Evolutionary conservation across 2,888 invertebrate genomes (phyloP).

Genomic region (Pterobdella sp.): DNA sequence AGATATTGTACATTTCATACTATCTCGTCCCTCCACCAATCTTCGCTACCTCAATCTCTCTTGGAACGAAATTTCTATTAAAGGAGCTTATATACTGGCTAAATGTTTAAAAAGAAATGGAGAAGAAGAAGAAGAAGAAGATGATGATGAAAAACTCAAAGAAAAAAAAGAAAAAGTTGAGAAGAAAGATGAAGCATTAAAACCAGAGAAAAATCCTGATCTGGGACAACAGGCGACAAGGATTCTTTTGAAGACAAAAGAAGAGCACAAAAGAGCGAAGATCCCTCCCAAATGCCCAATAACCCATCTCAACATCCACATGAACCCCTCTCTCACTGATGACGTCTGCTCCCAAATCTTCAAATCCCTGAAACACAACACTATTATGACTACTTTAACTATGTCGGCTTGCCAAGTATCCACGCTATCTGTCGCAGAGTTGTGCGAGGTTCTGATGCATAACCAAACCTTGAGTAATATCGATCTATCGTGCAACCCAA

Average conservation of each 20-base stretch:
- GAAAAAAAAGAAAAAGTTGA: not conserved
- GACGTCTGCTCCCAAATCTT: not conserved
- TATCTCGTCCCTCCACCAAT: not conserved
- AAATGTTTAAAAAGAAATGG: slow-evolving; percentile 1
- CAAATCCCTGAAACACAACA: not conserved
- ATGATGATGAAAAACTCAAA: not conserved
- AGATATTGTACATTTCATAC: not conserved
- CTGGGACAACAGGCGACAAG: not conserved
- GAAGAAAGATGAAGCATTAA: not conserved
- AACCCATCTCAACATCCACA: not conserved
- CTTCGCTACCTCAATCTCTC: not conserved
- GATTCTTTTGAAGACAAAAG: not conserved
- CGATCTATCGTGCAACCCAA: slow-evolving; percentile 1
- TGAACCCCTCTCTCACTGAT: not conserved
- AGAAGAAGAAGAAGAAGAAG: not conserved
- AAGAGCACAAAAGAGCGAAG: not conserved
- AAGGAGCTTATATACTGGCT: not conserved
- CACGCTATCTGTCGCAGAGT: not conserved
- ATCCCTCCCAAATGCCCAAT: not conserved
- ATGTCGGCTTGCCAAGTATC: not conserved
- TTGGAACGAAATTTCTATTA: not conserved
- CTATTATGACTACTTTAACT: not conserved
- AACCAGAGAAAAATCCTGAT: not conserved
- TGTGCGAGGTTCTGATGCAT: not conserved
- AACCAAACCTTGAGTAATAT: not conserved